Percentiles rank a stretch among this genome's conserved stretches.
Conservation (phyloP, 2,113 vertebrate species). For the Phycodurus eques region DNA sequence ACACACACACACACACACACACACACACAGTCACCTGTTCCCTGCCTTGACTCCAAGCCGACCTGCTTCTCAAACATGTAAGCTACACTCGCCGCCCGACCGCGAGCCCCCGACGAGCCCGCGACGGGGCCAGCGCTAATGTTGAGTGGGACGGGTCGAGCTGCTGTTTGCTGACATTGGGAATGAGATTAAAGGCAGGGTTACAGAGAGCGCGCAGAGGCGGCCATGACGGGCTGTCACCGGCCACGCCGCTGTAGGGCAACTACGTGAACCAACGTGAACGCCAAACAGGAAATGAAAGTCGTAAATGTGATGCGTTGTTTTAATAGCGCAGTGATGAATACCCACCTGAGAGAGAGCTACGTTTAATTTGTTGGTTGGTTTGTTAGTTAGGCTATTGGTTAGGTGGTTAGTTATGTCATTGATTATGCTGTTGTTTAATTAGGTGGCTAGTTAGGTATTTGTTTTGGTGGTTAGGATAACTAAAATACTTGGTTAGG, state of each 20-base stretch:
- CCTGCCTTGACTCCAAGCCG: conserved; percentile 34
- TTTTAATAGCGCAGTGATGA: too few species aligned
- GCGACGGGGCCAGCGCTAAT: conserved; percentile 58
- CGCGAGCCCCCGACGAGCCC: conserved; percentile 51
- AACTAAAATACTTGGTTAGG: too few species aligned
- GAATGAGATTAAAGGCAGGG: conserved; percentile 64
- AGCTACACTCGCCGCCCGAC: conserved; percentile 47
- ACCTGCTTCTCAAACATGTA: conserved; percentile 67
- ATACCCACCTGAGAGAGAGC: too few species aligned
- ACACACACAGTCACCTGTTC: conserved; percentile 42
- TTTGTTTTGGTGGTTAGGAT: too few species aligned
- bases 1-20: conserved; percentile 7
- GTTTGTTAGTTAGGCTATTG: too few species aligned
- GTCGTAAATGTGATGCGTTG: too few species aligned
- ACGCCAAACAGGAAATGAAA: conserved; percentile 28
- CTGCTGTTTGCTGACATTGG: conserved; percentile 69
- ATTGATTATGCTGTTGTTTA: too few species aligned
- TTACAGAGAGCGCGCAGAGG: conserved; percentile 36
- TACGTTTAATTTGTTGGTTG: too few species aligned
- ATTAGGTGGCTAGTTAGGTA: too few species aligned
- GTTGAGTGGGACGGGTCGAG: conserved; percentile 56
- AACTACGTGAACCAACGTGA: neutral
- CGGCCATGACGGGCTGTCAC: conserved; percentile 57
- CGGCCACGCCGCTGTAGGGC: conserved; percentile 48
- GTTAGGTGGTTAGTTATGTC: too few species aligned